Conservation (phyloP, 1,140 invertebrate species). For the Watersipora subatra region DNA sequence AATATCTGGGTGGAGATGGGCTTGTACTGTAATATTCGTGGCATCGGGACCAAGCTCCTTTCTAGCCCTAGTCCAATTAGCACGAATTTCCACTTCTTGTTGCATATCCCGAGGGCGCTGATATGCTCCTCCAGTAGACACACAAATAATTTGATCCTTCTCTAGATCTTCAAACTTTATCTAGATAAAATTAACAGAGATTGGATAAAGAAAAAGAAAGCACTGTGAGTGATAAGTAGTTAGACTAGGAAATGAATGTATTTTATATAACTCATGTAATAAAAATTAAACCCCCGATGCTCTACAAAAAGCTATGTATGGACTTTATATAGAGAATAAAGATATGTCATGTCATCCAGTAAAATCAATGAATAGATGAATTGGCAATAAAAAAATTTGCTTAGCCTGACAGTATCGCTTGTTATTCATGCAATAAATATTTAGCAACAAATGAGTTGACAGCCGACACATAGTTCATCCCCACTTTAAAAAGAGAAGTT, state of each 20-base stretch:
- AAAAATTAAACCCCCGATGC: not conserved
- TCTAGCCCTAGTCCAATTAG: constrained; percentile 35
- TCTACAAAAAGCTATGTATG: not conserved
- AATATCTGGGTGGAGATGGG: constrained; percentile 19
- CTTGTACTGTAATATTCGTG: constrained; percentile 26
- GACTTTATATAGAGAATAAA: not conserved
- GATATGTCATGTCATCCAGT: too few relatives aligned
- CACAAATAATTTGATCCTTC: constrained; percentile 29
- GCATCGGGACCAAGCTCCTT: constrained; percentile 29
- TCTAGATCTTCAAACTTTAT: constrained; percentile 22
- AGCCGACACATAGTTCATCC: too few relatives aligned
- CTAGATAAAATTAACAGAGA: not conserved
- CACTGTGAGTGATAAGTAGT: not conserved
- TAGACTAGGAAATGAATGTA: not conserved
- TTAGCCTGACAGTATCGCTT: too few relatives aligned
- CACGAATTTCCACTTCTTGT: constrained; percentile 29
- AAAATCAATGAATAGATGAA: too few relatives aligned
- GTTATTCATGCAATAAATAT: too few relatives aligned
- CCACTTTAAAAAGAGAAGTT: too few relatives aligned
- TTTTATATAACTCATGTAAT: not conserved
- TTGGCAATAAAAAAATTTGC: too few relatives aligned
- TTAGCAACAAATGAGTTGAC: too few relatives aligned
- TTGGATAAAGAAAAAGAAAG: not conserved
- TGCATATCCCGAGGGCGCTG: constrained; percentile 14
- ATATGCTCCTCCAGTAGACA: constrained; percentile 27